Conservation (phyloP, 2,797 vertebrate genomes). For the Parambassis ranga region DNA sequence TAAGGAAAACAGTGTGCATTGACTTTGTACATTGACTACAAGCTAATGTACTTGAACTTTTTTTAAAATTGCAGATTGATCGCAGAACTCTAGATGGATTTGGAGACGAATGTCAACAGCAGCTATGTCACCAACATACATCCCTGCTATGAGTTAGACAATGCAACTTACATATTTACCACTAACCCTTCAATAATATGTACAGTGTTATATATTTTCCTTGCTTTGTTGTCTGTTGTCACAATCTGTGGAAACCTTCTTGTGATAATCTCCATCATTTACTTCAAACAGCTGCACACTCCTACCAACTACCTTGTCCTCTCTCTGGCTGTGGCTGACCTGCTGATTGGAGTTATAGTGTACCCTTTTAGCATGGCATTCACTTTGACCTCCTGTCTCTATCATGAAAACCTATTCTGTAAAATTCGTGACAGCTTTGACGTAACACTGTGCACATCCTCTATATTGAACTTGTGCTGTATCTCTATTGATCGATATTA, state of each 20-base stretch:
- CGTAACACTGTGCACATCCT: conserved; percentile 75
- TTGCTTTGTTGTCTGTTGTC: conserved; percentile 10
- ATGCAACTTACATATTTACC: background rate
- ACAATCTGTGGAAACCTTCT: conserved; percentile 43
- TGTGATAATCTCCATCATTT: conserved; percentile 29
- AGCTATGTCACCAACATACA: background rate
- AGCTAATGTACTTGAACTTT: no score
- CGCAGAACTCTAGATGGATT: background rate
- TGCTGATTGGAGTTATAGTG: conserved; percentile 33
- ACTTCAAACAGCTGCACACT: conserved; percentile 39
- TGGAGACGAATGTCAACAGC: background rate
- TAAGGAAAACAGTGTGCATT: no score
- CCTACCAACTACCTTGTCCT: conserved; percentile 34
- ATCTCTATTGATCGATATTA: conserved; percentile 78
- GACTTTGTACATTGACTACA: no score
- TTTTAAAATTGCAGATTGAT: no score
- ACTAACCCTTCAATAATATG: conserved; percentile 11
- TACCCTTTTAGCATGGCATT: conserved; percentile 28
- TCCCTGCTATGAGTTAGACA: conserved; percentile 23
- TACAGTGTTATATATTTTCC: conserved; percentile 11
- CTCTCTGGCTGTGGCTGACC: conserved; percentile 34
- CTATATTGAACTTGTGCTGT: conserved; percentile 79
- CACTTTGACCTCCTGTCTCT: conserved; percentile 74
- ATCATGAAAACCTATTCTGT: conserved; percentile 72
- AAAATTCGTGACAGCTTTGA: conserved; percentile 75